Percentiles rank a stretch among this genome's conserved stretches.
Conservation (phyloP, 2,888 invertebrate species). For the Dicyrtoma fusca region DNA sequence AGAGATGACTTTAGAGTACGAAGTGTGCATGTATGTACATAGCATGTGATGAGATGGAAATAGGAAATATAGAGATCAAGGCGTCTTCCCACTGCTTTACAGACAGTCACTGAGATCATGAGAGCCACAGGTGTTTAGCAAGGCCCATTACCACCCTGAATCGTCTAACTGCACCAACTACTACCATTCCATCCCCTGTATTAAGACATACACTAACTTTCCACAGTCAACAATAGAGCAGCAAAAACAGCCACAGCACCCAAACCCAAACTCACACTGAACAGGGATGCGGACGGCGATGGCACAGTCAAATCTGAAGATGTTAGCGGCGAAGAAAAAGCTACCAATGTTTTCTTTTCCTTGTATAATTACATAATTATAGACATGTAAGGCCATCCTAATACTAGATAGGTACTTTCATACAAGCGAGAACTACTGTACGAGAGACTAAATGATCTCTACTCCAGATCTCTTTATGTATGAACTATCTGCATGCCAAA, state of each 20-base stretch:
- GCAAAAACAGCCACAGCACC: neutral
- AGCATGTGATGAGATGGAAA: neutral
- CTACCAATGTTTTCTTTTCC: neutral
- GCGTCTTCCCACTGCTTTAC: conserved; percentile 14
- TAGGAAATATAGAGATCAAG: conserved; percentile 34
- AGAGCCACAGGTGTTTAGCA: conserved; percentile 51
- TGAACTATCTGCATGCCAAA: too few relatives aligned
- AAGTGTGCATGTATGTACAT: neutral
- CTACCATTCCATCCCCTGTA: too few relatives aligned
- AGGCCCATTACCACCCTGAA: conserved; percentile 52
- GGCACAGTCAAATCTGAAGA: too few relatives aligned
- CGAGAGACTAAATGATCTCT: too few relatives aligned
- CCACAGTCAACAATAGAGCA: conserved; percentile 3
- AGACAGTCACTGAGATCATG: conserved; percentile 5
- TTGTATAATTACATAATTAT: neutral
- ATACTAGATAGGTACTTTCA: too few relatives aligned
- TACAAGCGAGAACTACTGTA: too few relatives aligned
- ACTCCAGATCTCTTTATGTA: too few relatives aligned
- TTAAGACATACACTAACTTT: too few relatives aligned
- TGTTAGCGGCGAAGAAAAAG: too few relatives aligned
- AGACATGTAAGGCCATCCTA: neutral
- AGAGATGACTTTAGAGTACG: neutral
- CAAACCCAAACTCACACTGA: neutral
- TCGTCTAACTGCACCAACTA: conserved; percentile 1
- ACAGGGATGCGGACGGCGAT: too few relatives aligned